Evolutionary conservation across 2,797 vertebrate species (phyloP), one percentile per base, ranked within the genome.

Genomic region (Sciurus carolinensis): DNA sequence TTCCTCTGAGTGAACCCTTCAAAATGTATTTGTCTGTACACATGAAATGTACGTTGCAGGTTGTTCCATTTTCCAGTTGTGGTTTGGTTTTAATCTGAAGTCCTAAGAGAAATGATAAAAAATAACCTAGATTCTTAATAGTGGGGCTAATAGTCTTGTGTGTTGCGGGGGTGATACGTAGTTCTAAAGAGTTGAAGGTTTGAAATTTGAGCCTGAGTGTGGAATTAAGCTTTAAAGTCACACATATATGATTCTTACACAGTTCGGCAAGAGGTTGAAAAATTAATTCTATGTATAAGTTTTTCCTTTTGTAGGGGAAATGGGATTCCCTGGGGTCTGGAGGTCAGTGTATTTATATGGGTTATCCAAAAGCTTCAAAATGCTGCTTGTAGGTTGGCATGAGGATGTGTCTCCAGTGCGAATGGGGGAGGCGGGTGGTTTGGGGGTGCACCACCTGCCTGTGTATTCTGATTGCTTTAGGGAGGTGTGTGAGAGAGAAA

Each of bases 51-150:
- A 82, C 5, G 2, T 39, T 59, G 76, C 69, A 95, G 96, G 86
- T 75, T 96, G 72, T 71, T 82, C 54, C 81, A 39, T 69, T 76
- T 87, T 2, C 96, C 20, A 62, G 24, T 0, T 96, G 5, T 92
- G 86, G 96, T 97, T 93, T 94, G 77, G 85, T 67, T 87, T 36
- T 93, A 66, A 50, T 79, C 52, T 71, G 86, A 95, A 96, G 12
- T 89, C 86, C 67, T 54, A 62, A 96, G 71, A 73, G 39, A 94
- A 90, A 42, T 80, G 33, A 42, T 85, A 14, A 81, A 89, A 39
- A 96, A 91, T 42, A 82, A 75, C 77, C 54, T 44, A 22, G 39
- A 36, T 94, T 85, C 69, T 95, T 92, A 69, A 36, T 71, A 57
- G 1, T 67, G 42, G n/a, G 28, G 59, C n/a, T 87, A 42, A 59